Conservation (phyloP, 2,888 invertebrate species). For the Drosophila peninsularis region DNA sequence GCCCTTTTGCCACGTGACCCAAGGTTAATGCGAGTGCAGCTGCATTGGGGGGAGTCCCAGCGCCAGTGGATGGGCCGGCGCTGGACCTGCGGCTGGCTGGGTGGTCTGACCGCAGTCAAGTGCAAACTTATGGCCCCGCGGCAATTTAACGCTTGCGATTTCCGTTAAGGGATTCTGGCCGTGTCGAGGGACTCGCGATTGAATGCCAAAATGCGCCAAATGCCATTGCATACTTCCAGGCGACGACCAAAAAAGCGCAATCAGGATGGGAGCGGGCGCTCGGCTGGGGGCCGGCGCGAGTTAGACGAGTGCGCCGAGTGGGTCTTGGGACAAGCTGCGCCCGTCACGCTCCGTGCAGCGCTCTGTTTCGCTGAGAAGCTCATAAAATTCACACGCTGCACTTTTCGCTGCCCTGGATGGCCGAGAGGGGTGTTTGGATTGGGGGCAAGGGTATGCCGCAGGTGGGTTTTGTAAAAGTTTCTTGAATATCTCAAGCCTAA, state of each 20-base stretch:
- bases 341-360: constrained; percentile 40
- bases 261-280: constrained; percentile 3
- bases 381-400: constrained; percentile 74
- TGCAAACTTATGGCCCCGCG: constrained; percentile 64
- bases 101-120: constrained; percentile 41
- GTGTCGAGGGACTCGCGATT: constrained; percentile 58
- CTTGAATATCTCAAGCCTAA: background rate
- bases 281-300: background rate
- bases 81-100: background rate
- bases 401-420: constrained; percentile 13
- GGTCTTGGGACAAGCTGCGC: constrained; percentile 5
- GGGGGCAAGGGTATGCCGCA: background rate
- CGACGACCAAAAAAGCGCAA: constrained; percentile 55
- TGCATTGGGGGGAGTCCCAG: background rate
- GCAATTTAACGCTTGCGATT: constrained; percentile 77
- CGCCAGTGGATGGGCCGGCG: background rate
- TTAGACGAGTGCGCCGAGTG: background rate
- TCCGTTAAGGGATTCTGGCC: constrained; percentile 65
- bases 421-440: background rate
- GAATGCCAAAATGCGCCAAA: constrained; percentile 74
- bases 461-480: background rate
- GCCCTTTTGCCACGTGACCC: constrained; percentile 44
- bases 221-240: constrained; percentile 52
- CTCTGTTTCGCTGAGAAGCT: constrained; percentile 47
- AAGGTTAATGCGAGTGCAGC: constrained; percentile 62